Conservation (phyloP, 2,888 invertebrate species). For the Eristalis tenax region DNA sequence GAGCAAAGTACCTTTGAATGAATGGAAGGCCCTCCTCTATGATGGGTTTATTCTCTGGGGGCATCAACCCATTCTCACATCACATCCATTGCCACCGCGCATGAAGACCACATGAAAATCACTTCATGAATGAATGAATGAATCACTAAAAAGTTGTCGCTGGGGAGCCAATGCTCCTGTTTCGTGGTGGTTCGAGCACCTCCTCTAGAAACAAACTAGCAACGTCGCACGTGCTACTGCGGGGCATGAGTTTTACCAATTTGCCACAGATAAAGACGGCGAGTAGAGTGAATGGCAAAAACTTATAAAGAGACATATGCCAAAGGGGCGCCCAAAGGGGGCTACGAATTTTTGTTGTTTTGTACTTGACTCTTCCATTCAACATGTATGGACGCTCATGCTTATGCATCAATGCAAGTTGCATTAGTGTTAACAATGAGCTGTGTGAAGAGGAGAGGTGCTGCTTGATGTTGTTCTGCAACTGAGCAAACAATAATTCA, state of each 20-base stretch:
- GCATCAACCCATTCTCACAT: neutral
- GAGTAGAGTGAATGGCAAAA: too few relatives aligned
- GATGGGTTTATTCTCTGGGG: neutral
- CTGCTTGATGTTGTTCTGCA: too few relatives aligned
- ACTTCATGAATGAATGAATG: conserved; percentile 49
- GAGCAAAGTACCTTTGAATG: neutral
- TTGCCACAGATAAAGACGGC: neutral
- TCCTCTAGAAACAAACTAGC: too few relatives aligned
- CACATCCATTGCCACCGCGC: neutral
- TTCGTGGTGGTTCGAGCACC: conserved; percentile 2
- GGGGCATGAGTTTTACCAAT: conserved; percentile 12
- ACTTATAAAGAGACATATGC: too few relatives aligned
- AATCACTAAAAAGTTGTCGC: conserved; percentile 38
- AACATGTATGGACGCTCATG: neutral
- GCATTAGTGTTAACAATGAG: too few relatives aligned
- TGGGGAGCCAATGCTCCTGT: conserved; percentile 53
- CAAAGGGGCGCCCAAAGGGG: too few relatives aligned
- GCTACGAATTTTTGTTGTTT: too few relatives aligned
- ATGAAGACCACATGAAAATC: conserved; percentile 20
- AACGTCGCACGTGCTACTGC: neutral
- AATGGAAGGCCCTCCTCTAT: neutral
- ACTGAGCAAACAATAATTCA: conserved; percentile 51
- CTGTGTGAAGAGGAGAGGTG: too few relatives aligned
- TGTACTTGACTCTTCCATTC: too few relatives aligned
- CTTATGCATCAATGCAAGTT: neutral